phyloP scores from a whole-genome alignment of 2,888 invertebrate genomes.

The Nemotelus nigrinus region DNA sequence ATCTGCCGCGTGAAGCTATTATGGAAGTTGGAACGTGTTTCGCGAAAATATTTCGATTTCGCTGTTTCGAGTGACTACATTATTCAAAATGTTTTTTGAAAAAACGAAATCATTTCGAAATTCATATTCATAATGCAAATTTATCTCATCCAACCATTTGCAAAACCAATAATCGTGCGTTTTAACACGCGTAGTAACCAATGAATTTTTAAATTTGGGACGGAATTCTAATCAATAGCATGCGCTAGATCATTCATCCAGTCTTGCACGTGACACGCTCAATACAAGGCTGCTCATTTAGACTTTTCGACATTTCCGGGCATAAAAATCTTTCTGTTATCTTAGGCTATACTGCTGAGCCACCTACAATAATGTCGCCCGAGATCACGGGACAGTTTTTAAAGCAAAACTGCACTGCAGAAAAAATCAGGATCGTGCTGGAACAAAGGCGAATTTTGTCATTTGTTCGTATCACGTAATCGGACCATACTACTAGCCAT shows the following conservation, averaged over 20 bases:
- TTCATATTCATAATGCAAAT: background rate
- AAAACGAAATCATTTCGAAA: background rate
- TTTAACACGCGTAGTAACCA: background rate
- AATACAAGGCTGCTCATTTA: background rate
- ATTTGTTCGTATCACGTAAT: slow-evolving; percentile 39
- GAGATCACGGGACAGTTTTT: background rate
- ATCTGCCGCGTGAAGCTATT: no score
- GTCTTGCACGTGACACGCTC: slow-evolving; percentile 15
- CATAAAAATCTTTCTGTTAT: background rate
- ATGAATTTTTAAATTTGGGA: no score
- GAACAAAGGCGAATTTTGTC: slow-evolving; percentile 15
- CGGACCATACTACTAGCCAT: background rate
- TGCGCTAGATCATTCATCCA: no score
- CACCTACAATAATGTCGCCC: background rate
- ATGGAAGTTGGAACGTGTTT: no score
- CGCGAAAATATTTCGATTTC: no score
- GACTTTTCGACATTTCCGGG: background rate
- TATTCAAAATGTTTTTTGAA: background rate
- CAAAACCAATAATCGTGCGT: background rate
- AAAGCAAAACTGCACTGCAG: background rate
- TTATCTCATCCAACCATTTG: background rate
- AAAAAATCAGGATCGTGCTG: slow-evolving; percentile 19
- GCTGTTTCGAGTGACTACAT: no score
- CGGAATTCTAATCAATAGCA: no score
- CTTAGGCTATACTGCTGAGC: background rate